phyloP scores from a whole-genome alignment of 1,140 invertebrate species.

The Sycophaga agraensis region DNA sequence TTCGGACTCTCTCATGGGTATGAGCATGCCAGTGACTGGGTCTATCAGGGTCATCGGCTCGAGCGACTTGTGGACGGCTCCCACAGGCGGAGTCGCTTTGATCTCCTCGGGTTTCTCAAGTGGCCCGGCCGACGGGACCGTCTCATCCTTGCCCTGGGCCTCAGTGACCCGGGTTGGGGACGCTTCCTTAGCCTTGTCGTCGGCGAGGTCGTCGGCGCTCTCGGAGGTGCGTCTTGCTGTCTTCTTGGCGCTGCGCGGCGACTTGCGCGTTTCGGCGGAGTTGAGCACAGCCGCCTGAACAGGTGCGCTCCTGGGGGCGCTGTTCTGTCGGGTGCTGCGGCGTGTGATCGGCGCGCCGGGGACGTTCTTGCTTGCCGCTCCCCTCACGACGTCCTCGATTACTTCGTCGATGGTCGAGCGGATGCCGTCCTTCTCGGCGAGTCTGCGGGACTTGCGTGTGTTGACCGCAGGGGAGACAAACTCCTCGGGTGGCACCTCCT shows the following conservation, averaged over 20 bases:
- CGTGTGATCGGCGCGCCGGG: slow-evolving; percentile 36
- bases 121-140: not conserved
- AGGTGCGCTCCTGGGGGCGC: slow-evolving; percentile 34
- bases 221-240: slow-evolving; percentile 64
- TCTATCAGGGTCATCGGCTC: slow-evolving; percentile 70
- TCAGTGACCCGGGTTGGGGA: not conserved
- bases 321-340: slow-evolving; percentile 50
- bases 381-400: slow-evolving; percentile 82
- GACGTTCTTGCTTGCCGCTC: slow-evolving; percentile 52
- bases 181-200: slow-evolving; percentile 58
- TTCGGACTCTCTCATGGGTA: slow-evolving; percentile 71
- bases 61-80: slow-evolving; percentile 37
- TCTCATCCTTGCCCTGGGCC: not conserved
- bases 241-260: slow-evolving; percentile 63
- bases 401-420: slow-evolving; percentile 79
- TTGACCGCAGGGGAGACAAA: slow-evolving; percentile 60
- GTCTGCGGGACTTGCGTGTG: slow-evolving; percentile 73
- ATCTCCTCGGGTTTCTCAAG: slow-evolving; percentile 12
- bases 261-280: slow-evolving; percentile 62
- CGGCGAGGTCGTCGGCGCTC: slow-evolving; percentile 63
- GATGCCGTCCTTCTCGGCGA: slow-evolving; percentile 75
- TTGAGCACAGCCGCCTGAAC: slow-evolving; percentile 12
- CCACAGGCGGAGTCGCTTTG: not conserved
- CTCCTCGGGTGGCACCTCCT: slow-evolving; percentile 66
- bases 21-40: slow-evolving; percentile 75